These are phyloP conservation scores for Acanthornis magna DNA, from an alignment of 2,797 vertebrate genomes.

Conservation along the genomic window DNA sequence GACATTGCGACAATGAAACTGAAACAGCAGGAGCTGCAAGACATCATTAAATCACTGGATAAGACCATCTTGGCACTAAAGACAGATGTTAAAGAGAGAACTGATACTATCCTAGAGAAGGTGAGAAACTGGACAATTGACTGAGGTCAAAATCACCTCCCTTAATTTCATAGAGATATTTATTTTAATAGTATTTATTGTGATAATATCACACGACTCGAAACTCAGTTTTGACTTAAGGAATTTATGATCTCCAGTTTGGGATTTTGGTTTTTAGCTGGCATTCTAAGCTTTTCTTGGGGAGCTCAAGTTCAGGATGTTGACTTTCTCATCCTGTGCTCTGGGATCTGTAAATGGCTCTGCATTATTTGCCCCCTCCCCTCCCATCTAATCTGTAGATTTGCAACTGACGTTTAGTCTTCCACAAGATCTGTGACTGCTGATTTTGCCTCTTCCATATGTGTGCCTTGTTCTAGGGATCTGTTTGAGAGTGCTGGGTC, in stretches of 20 bases:
- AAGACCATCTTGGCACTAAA: slow-evolving; percentile 85
- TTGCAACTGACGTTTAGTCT: neutral
- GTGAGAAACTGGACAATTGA: slow-evolving; percentile 62
- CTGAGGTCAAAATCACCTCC: neutral
- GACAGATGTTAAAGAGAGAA: slow-evolving; percentile 83
- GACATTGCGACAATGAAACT: slow-evolving; percentile 81
- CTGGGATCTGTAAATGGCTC: neutral
- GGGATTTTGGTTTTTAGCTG: neutral
- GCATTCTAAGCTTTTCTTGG: neutral
- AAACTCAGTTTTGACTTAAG: neutral
- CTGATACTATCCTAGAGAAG: slow-evolving; percentile 87
- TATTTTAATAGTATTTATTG: neutral
- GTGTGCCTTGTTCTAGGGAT: neutral
- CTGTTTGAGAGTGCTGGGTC: neutral
- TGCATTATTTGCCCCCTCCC: neutral
- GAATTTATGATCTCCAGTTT: neutral
- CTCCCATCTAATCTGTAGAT: neutral
- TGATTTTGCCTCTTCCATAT: neutral
- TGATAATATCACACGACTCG: neutral
- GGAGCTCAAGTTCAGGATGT: neutral
- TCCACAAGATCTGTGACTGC: neutral
- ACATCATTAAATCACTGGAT: slow-evolving; percentile 84
- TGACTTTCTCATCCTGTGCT: neutral
- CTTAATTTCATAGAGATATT: neutral
- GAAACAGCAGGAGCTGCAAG: slow-evolving; percentile 84